These are phyloP conservation scores for Rhyacophila brunnea DNA, from an alignment of 1,140 invertebrate species.

Conservation along the genomic window DNA sequence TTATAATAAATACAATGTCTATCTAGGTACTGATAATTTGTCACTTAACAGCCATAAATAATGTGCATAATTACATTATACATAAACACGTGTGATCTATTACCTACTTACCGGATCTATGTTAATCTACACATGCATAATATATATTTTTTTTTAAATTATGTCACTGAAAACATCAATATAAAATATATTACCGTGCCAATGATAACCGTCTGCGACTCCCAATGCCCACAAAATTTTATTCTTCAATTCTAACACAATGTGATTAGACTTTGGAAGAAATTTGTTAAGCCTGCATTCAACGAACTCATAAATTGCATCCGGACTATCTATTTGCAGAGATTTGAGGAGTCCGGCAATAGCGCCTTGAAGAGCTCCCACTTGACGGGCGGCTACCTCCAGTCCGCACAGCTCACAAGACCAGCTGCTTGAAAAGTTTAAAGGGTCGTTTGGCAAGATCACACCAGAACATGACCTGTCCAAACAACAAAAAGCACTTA, in stretches of 20 bases:
- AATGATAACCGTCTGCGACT: constrained; percentile 43
- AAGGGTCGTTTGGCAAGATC: constrained; percentile 48
- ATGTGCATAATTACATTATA: no score
- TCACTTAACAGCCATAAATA: no score
- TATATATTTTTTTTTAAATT: neutral
- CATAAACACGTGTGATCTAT: no score
- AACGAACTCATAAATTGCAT: constrained; percentile 51
- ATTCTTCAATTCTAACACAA: constrained; percentile 53
- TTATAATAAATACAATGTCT: no score
- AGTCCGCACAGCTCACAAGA: constrained; percentile 52
- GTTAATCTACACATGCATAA: constrained; percentile 4
- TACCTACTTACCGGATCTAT: no score
- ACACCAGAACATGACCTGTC: constrained; percentile 45
- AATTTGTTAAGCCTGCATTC: constrained; percentile 45
- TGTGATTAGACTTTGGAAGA: constrained; percentile 54
- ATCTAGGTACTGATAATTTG: no score
- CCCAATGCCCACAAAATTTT: constrained; percentile 46
- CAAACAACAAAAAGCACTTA: constrained; percentile 55
- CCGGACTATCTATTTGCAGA: constrained; percentile 45
- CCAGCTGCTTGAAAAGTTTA: constrained; percentile 48
- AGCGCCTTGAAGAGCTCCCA: constrained; percentile 46
- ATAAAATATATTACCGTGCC: constrained; percentile 42
- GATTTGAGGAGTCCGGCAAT: constrained; percentile 49
- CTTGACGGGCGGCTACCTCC: constrained; percentile 43
- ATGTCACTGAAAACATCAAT: neutral